Evolutionary conservation across 2,113 vertebrate genomes (phyloP), one percentile per base, ranked within the genome.

Genomic region (Neotoma lepida): DNA sequence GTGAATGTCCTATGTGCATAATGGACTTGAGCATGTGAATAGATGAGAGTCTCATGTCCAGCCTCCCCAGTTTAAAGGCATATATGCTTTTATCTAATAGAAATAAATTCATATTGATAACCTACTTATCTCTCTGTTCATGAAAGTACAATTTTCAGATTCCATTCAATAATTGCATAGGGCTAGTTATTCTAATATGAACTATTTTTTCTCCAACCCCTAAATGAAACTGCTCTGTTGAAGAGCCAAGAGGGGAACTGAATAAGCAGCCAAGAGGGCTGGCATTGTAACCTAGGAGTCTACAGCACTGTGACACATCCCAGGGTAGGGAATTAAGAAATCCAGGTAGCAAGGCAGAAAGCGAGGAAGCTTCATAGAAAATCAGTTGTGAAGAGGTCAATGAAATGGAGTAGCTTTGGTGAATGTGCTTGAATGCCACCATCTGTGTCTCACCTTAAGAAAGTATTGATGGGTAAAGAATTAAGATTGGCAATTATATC

Each of bases 71-170:
- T 46, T 61, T 51, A 88, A 88, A 89, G 9, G 14, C 12, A n/a
- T 28, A 8, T 17, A 2, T 78, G 14, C 30, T 78, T 96, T 90
- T 90, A 66, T 63, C 51, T 91, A 81, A 49, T 51, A 56, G 46
- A 88, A 82, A 20, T 39, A 13, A 71, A 88, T 88, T 93, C 54
- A 49, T 84, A 63, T 66, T 56, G 78, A 46, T 15, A 90, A 70
- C 0, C 22, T 66, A 26, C 86, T 63, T 90, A 88, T 90, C n/a
- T 92, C 10, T 78, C 35, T 81, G 35, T 91, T 74, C 35, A 44
- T 88, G n/a, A 30, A 64, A 41, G 39, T 56, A 39, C 9, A 18
- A 22, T 81, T 93, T 90, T 96, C 35, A 73, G 73, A 51, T 95
- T 86, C 1, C 1, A 51, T 82, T 92, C 26, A 51, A 15, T 92